These are phyloP conservation scores for Amphiprion clarkii DNA, from an alignment of 2,797 vertebrate species.

Conservation along the genomic window DNA sequence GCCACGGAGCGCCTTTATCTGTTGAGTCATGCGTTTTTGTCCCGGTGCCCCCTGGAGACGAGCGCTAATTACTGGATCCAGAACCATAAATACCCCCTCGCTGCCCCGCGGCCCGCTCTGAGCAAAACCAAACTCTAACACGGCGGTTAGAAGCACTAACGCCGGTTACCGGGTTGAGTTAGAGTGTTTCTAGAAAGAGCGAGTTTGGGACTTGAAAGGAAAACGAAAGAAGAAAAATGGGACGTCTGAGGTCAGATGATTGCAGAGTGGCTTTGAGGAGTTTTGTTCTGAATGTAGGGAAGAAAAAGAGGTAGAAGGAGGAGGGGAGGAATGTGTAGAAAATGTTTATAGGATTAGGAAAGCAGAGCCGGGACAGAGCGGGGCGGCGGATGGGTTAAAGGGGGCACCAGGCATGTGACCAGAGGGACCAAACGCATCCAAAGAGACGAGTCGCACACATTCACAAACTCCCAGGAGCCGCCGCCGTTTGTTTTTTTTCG, in stretches of 20 bases:
- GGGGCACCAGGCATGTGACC: conserved; percentile 48
- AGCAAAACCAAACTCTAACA: conserved; percentile 14
- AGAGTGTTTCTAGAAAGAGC: conserved; percentile 17
- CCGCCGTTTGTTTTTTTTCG: not conserved
- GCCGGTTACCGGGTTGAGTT: not conserved
- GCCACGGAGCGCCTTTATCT: conserved; percentile 16
- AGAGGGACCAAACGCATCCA: conserved; percentile 41
- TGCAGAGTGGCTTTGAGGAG: conserved; percentile 17
- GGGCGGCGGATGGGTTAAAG: conserved; percentile 3
- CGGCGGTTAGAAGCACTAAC: conserved; percentile 5
- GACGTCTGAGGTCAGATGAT: conserved; percentile 35
- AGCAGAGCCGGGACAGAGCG: conserved; percentile 53
- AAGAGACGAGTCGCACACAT: not conserved
- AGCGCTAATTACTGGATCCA: conserved; percentile 59
- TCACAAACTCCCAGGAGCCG: not conserved
- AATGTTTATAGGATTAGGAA: conserved; percentile 58
- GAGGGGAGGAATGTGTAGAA: conserved; percentile 56
- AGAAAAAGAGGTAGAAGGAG: conserved; percentile 11
- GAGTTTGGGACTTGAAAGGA: not conserved
- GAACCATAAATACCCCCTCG: not conserved
- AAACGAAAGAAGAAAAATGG: not conserved
- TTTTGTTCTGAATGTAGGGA: conserved; percentile 52
- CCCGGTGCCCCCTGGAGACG: conserved; percentile 45
- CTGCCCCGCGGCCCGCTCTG: conserved; percentile 26
- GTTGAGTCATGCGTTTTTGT: conserved; percentile 59